Evolutionary conservation across 2,113 vertebrate species (phyloP).

Genomic region (Procapra przewalskii): DNA sequence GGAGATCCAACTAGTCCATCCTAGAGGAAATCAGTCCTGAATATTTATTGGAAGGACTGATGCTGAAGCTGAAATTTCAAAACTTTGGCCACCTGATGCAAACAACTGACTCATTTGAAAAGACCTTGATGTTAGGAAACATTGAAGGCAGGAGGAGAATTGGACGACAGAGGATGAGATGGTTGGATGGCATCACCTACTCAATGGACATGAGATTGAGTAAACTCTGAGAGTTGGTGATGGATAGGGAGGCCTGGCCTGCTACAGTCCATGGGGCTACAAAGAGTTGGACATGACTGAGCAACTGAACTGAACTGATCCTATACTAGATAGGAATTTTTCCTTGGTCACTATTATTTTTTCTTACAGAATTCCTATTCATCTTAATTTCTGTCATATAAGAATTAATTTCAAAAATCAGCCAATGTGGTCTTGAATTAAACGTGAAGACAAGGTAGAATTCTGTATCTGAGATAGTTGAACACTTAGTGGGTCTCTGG

Average conservation of each 20-base stretch:
- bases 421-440: neutral
- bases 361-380: neutral
- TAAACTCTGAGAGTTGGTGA: neutral
- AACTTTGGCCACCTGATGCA: neutral
- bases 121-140: neutral
- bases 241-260: neutral
- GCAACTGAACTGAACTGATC: neutral
- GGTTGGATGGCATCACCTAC: neutral
- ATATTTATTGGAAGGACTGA: neutral
- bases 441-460: neutral
- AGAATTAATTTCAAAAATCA: neutral
- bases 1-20: neutral
- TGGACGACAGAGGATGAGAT: neutral
- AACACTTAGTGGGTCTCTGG: neutral
- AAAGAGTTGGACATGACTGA: fast-evolving
- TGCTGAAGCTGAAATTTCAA: neutral
- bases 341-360: neutral
- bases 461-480: neutral
- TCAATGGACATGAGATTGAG: neutral
- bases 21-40: neutral
- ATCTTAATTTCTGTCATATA: neutral
- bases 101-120: neutral
- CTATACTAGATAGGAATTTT: neutral
- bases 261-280: neutral
- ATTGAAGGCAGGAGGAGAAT: neutral